These are phyloP conservation scores for silkworm (Bombyx mori) DNA, from an alignment of 1,140 invertebrate species.

Conservation along the genomic window ASM3026992v2 NC_085110.1:11280001-11280500, in stretches of 20 bases:
- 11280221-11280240: conserved; percentile 54
- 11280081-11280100: conserved; percentile 42
- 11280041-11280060: conserved; percentile 49
- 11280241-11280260: conserved; percentile 26
- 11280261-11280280: conserved; percentile 45
- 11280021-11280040: conserved; percentile 47
- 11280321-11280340: conserved; percentile 26
- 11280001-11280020: conserved; percentile 66
- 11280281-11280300: conserved; percentile 42
- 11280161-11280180: conserved; percentile 19
- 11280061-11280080: conserved; percentile 56
- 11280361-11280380: conserved; percentile 31
- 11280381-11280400: conserved; percentile 19
- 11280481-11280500: neutral
- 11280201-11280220: conserved; percentile 47
- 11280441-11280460: conserved; percentile 37
- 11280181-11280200: conserved; percentile 24
- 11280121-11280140: conserved; percentile 54
- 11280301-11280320: conserved; percentile 40
- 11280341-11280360: conserved; percentile 33
- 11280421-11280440: conserved; percentile 31
- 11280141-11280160: conserved; percentile 34
- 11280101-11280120: conserved; percentile 49
- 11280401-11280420: conserved; percentile 32
- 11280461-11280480: conserved; percentile 5